Evolutionary conservation across 92 coral and sea anemone species (phyloP), one percentile per base, ranked within the genome.

Genomic region (Bergia sp.): DNA sequence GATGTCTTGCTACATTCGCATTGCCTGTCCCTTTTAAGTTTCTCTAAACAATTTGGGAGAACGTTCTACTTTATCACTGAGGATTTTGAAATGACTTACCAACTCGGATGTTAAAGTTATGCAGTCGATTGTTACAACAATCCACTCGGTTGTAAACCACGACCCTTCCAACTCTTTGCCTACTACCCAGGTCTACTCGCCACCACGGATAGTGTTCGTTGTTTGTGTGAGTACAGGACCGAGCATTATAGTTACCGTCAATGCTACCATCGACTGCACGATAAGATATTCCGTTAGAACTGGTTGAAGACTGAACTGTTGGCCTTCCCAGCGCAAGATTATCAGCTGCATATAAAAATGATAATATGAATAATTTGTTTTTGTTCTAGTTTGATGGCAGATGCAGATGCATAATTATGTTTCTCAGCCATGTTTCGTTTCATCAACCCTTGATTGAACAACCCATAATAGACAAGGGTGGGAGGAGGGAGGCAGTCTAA

Each of bases 111-210:
- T 86, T 74, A 5, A 86, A 74, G 44, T 76, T 42, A 16, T 61
- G 15, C 82, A 86, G 12, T 36, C 89, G 82, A 29, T 50, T 11
- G 11, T 82, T 11, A 45, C 89, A 86, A 42, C 89, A 86, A 15
- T 86, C 89, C 23, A 47, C 73, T 12, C 89, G 77, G 36, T 86
- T 86, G 3, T 69, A 49, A 29, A 86, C 49, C 9, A 61, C 89
- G 4, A 86, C 82, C 8, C 89, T 77, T 12, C 82, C 73, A 10
- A 86, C 82, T 43, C 73, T 73, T 37, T 53, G 1, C 37, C 36
- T 36, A 3, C 3, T 7, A 7, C 61, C 44, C 15, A 86, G 42
- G 43, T 86, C 89, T 21, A 86, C 89, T 36, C 89, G 55, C 90
- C 90, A 87, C 90, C 90, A 87, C 1, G 69, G n/a, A 16, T 20